Evolutionary conservation across 2,888 invertebrate genomes (phyloP), one percentile per base, ranked within the genome.

Genomic region (Mechanitis mazaeus): DNA sequence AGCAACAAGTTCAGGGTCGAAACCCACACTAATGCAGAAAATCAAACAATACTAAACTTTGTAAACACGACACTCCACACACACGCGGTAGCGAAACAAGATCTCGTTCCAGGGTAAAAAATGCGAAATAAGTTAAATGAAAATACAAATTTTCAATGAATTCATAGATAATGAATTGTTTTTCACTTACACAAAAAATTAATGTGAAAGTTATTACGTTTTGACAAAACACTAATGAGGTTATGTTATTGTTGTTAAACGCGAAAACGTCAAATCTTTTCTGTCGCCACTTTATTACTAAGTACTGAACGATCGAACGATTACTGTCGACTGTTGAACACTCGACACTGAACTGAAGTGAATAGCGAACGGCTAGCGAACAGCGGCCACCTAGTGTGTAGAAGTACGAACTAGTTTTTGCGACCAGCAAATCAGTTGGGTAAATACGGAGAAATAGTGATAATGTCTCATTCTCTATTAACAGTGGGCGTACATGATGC

Each of bases 1-100:
- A 80, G 77, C 75, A 78, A 78, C 83, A 85, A 84, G 84, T 84
- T 84, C 83, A 83, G 78, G 82, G 79, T 69, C 78, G 71, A 63
- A 71, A 77, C 76, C 74, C 77, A 75, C 80, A 78, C 75, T 74
- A 70, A 68, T 69, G 74, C 80, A 83, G 75, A 75, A 76, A 75
- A 75, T 76, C 69, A 78, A 80, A 79, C 77, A 81, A 81, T 75
- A 70, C 71, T 64, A 81, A 50, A 84, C 79, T 83, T 83, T 75
- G 76, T 82, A 81, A 84, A 83, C 85, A 87, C 81, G 71, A 75
- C 50, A 50, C 50, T 75, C 72, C 77, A 77, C 78, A 75, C 77
- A 75, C 67, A 70, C 71, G 67, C 65, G 63, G 55, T 54, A 54
- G 33, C 54, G 58, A 57, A 56, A 50, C 59, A 61, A 64, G 64